Evolutionary conservation across 1,140 invertebrate species (phyloP), one percentile per base, ranked within the genome.

Genomic region (Lordiphosa clarofinis): DNA sequence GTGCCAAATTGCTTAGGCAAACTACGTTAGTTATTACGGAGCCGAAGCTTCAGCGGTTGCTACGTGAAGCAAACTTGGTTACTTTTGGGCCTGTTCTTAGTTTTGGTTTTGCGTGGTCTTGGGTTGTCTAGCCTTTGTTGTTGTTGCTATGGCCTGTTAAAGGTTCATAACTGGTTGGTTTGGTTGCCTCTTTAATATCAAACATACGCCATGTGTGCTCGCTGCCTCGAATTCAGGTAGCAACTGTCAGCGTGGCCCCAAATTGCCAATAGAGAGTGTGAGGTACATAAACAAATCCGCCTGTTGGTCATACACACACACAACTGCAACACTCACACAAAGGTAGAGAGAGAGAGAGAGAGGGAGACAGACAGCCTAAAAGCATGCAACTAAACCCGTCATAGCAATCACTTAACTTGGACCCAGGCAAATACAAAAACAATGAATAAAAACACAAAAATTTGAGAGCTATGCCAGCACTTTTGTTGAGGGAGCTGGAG

Each of bases 1-100:
- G 70, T 79, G 75, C 75, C 75, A 79, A 79, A 79, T 81, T 79
- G 71, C 71, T 81, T 55, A 56, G 61, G 61, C 75, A 75, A 79
- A 82, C 71, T 81, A 81, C 71, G 75, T 79, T 79, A 81, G 75
- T 74, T 81, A 79, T 74, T 76, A 56, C 63, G 31, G 9, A 15
- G 24, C 12, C 9, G 35, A n/a, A 19, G 37, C 11, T 35, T 5
- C 31, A 57, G 47, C 47, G 67, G 73, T 76, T 76, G 73, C 54
- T 46, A 67, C 49, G 56, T 46, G 48, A 44, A n/a, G n/a, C 33
- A 31, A 31, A 44, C 46, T 58, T 39, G 60, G 52, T 74, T 71
- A 54, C 53, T 54, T 60, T 44, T 40, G 21, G 43, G 21, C 11
- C 43, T 13, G 7, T 33, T 46, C 13, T 36, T 13, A 15, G 33